Percentiles rank a stretch among this genome's conserved stretches.
phyloP scores from a whole-genome alignment of 30 jellyfish, hydroid and myxozoan species.

The Mastigias papua region DNA sequence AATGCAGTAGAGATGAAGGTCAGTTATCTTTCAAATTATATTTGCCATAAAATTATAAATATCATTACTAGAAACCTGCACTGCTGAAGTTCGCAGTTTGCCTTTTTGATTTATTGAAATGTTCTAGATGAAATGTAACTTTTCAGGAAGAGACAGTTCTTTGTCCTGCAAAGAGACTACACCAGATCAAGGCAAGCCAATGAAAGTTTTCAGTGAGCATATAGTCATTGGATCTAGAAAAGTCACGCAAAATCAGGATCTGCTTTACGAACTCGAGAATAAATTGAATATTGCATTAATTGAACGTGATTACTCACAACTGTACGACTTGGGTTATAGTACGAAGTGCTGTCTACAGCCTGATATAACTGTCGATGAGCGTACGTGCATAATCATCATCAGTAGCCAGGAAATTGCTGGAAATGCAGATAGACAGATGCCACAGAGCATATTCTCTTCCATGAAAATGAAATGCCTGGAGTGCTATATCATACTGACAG shows the following conservation, averaged over 20 bases:
- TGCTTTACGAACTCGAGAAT: constrained; percentile 75
- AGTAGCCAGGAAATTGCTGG: constrained; percentile 10
- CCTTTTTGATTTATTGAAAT: too few relatives aligned
- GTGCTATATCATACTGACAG: constrained; percentile 16
- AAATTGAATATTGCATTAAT: constrained; percentile 53
- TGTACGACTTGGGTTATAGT: constrained; percentile 1
- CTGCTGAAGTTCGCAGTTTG: too few relatives aligned
- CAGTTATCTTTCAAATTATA: not conserved
- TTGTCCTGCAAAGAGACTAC: not conserved
- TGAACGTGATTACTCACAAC: constrained; percentile 52
- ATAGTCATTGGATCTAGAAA: constrained; percentile 64
- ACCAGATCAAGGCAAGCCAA: constrained; percentile 11
- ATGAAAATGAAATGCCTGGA: constrained; percentile 45
- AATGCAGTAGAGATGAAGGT: constrained; percentile 28
- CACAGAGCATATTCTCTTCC: constrained; percentile 12
- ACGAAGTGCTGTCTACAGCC: constrained; percentile 65
- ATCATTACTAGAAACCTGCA: too few relatives aligned
- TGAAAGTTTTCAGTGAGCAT: constrained; percentile 76
- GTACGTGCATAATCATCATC: constrained; percentile 65
- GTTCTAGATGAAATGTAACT: too few relatives aligned
- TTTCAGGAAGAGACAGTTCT: not conserved
- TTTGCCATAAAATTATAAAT: too few relatives aligned
- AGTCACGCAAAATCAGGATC: constrained; percentile 55
- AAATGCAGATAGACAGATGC: not conserved
- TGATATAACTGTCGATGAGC: constrained; percentile 76